Evolutionary conservation across 1,140 invertebrate species (phyloP), one percentile per base, ranked within the genome.

Genomic region (Penaeus indicus): DNA sequence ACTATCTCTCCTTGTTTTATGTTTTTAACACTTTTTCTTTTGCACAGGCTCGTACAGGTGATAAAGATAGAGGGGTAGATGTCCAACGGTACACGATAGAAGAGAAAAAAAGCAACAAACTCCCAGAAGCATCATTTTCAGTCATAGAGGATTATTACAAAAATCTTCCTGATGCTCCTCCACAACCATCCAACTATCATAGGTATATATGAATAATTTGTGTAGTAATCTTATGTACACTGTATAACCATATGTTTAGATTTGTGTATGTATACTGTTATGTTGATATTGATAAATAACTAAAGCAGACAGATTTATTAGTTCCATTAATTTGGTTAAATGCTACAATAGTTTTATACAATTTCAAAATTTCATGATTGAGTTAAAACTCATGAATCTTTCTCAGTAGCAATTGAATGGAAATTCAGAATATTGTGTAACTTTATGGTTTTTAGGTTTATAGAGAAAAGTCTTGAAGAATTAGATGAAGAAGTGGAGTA

Each of bases 401-500:
- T 13, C 54, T 54, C 11, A 54, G 54, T 16, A 54, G 1, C 11
- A 16, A 54, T 54, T 16, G 16, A 8, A 54, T 0, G 10, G 1
- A 54, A 13, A 11, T 54, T 10, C 54, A 54, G 16, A 16, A 16
- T 16, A 10, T 54, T 13, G 0, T 0, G 10, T 54, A 54, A 54
- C 16, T 54, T 54, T 54, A 13, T 63, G 22, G 22, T 63, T 86
- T 94, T 92, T 90, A 94, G 97, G 91, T 99, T 98, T 93, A 98
- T 99, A 92, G 98, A 99, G 92, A 97, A 98, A 92, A 97, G 97
- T 75, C 95, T 95, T 11, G 98, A 99, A 93, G 98, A 99, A 93
- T 93, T 99, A 69, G 98, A 99, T 94, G 96, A 97, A 92, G 95
- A 96, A 93, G 95, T 99, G 5, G 98, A 99, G 92, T 99, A 99